Evolutionary conservation across 2,113 vertebrate species (phyloP), one percentile per base, ranked within the genome.

Genomic region (Alligator mississippiensis): DNA sequence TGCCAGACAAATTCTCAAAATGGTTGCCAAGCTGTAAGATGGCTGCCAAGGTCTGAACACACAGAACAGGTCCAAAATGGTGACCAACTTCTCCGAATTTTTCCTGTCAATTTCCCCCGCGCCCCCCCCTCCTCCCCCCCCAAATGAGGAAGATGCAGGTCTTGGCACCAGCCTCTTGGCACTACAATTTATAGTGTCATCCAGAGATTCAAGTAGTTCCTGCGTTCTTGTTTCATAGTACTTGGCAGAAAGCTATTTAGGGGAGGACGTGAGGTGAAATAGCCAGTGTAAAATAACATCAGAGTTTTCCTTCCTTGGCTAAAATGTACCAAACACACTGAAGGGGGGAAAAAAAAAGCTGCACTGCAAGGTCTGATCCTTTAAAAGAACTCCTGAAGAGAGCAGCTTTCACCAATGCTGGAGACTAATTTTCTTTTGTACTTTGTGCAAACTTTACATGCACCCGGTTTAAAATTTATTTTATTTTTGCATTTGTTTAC

Each of bases 11-110:
- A 98, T 98, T 98, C 98, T 98, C 98, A 99, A 99, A 99, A 99
- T 99, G 99, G 99, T 99, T 99, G 99, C 99, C 99, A 99, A 98
- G 97, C 98, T 98, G 98, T 98, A 99, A 99, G 98, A 99, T 99
- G 99, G 99, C 99, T 99, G 99, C 99, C 99, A 99, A 98, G 97
- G 97, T 98, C 97, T 96, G 97, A 95, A 95, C 97, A 91, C 95
- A 95, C 87, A 70, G 97, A 95, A 94, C 97, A 94, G 95, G 97
- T 98, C 97, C 98, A 98, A 98, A 98, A 98, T 97, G 97, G 98
- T 95, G 97, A 98, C 97, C 97, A 95, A 93, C 93, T 93, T 97
- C 93, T 89, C 93, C 91, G 93, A 94, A 92, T 97, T 94, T 47
- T 93, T 94, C 96, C 84, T 93, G 95, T 54, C 57, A 87, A 34